Evolutionary conservation across 2,888 invertebrate species (phyloP), one percentile per base, ranked within the genome.

Genomic region (Automeris io): DNA sequence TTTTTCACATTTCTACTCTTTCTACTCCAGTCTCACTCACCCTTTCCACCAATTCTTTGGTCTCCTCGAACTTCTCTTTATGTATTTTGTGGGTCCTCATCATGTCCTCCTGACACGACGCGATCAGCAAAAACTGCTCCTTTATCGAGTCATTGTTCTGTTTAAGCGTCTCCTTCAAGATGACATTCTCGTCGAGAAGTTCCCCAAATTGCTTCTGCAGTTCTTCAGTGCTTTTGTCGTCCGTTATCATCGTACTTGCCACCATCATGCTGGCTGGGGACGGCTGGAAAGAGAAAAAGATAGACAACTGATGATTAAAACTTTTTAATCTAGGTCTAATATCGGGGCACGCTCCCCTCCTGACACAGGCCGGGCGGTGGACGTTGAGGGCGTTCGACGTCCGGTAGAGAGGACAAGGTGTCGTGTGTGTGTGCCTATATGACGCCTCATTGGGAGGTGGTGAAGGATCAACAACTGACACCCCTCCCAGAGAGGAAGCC

Each of bases 101-200:
- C 54, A 92, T 90, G 45, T 91, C 91, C 26, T 91, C 89, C 51
- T 91, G 91, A 74, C 91, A 92, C 0, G 79, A 81, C 0, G 88
- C 81, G 24, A 93, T 83, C 33, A 88, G 80, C 21, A 88, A 73
- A 48, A 91, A 90, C 65, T 92, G 91, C 32, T 90, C 87, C 54
- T 91, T 91, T 89, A 92, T 90, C 0, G 90, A 89, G 31, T 88
- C 74, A 50, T 92, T 92, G 57, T 92, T 92, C 50, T 91, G 89
- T 12, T 87, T 83, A 23, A 93, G 64, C 0, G 90, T 90, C 48
- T 91, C 91, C 61, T 88, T 87, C 23, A 91, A 61, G 18, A 88
- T 79, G 0, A 81, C 57, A 55, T 90, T 90, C 57, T 90, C 90
- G 45, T 88, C 88, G 0, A 90, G 61, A 1, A 90, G 54, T 35